Conservation (phyloP, 2,113 vertebrate genomes). For the Crotalus viridis region DNA sequence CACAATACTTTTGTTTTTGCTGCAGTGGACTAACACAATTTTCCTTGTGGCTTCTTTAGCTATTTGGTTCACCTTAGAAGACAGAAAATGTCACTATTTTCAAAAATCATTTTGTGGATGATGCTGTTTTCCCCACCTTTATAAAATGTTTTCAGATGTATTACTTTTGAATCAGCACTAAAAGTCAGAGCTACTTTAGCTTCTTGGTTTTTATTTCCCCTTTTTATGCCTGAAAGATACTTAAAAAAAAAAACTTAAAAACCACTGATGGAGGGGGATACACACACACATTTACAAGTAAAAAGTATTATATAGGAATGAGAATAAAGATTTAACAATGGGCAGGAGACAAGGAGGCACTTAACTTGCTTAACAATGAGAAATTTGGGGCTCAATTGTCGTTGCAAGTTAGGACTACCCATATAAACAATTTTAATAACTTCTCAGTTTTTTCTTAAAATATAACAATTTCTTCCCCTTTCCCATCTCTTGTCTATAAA, state of each 20-base stretch:
- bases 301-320: constrained; percentile 20
- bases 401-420: too few species aligned
- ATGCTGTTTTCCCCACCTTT: too few species aligned
- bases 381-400: too few species aligned
- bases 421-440: not conserved
- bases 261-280: constrained; percentile 12
- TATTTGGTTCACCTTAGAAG: constrained; percentile 18
- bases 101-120: not conserved
- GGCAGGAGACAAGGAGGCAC: constrained; percentile 43
- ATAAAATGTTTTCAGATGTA: constrained; percentile 20
- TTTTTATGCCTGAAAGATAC: constrained; percentile 51
- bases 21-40: not conserved
- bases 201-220: constrained; percentile 59
- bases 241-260: constrained; percentile 27
- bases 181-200: constrained; percentile 31
- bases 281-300: not conserved
- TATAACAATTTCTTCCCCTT: not conserved
- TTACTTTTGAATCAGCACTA: constrained; percentile 41
- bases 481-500: not conserved
- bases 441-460: not conserved
- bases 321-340: constrained; percentile 49
- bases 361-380: too few species aligned
- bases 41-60: constrained; percentile 1
- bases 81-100: not conserved
- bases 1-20: not conserved